Percentiles rank a stretch among this genome's conserved stretches.
Conservation (phyloP, 2,797 vertebrate species). For the Syndactyla subalaris region DNA sequence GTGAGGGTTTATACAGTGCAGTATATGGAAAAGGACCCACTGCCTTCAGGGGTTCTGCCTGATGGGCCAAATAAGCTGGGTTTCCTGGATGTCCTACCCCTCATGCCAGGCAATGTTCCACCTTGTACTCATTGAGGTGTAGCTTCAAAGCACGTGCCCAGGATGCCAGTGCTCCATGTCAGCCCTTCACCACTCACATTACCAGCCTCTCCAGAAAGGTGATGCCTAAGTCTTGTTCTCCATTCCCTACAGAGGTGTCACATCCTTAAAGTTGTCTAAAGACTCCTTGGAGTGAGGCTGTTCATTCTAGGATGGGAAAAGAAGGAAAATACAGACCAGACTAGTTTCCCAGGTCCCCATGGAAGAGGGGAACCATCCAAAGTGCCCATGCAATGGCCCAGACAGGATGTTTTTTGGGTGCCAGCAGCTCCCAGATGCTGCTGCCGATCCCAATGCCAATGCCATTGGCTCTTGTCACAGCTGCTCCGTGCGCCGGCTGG, state of each 20-base stretch:
- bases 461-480: conserved; percentile 47
- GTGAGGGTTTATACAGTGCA: background rate
- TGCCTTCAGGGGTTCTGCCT: background rate
- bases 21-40: background rate
- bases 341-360: background rate
- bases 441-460: background rate
- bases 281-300: background rate
- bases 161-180: background rate
- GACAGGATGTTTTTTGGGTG: background rate
- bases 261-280: background rate
- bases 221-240: background rate
- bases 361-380: background rate
- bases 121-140: background rate
- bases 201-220: background rate
- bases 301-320: background rate
- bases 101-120: background rate
- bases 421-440: background rate
- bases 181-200: background rate
- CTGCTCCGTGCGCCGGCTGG: background rate
- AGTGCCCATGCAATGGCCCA: background rate
- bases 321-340: background rate
- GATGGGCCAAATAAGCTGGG: background rate
- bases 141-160: background rate
- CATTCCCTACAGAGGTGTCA: background rate
- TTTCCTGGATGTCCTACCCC: background rate